Evolutionary conservation across 2,113 vertebrate species (phyloP).

Genomic region (Halichoerus grypus): DNA sequence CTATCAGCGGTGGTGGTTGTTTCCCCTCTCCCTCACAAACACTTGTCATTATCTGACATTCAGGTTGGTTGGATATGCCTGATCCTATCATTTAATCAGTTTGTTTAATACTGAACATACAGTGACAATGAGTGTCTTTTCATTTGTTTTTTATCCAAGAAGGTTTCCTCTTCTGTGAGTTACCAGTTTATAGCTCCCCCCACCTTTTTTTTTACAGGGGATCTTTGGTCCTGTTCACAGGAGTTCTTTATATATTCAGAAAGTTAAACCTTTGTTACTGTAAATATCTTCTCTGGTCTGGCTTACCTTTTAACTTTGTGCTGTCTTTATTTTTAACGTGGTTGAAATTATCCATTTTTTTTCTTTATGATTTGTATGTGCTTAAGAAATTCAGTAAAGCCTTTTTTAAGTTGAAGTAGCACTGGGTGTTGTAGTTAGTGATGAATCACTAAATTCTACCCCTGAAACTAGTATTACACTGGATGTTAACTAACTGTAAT

Average conservation of each 20-base stretch:
- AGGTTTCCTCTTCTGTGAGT: not conserved
- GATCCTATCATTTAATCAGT: not conserved
- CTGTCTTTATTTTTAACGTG: not conserved
- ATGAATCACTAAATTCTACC: not conserved
- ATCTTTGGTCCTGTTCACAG: not conserved
- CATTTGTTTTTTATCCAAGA: not conserved
- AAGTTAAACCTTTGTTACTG: not conserved
- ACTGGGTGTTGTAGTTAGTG: not conserved
- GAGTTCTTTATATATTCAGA: not conserved
- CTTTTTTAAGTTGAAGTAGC: not conserved
- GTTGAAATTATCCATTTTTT: not conserved
- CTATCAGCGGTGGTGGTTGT: not conserved
- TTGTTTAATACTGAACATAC: not conserved
- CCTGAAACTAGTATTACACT: not conserved
- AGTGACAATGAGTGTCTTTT: not conserved
- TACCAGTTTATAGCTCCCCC: not conserved
- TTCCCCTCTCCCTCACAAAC: not conserved
- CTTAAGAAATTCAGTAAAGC: slow-evolving; percentile 18
- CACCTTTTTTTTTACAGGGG: not conserved
- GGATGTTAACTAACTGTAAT: not conserved
- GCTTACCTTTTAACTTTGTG: not conserved
- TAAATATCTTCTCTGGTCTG: not conserved
- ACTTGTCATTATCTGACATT: not conserved
- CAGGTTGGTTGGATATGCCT: not conserved
- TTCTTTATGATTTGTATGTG: not conserved